Conservation (phyloP, 2,113 vertebrate genomes). For the Lepidothrix coronata region DNA sequence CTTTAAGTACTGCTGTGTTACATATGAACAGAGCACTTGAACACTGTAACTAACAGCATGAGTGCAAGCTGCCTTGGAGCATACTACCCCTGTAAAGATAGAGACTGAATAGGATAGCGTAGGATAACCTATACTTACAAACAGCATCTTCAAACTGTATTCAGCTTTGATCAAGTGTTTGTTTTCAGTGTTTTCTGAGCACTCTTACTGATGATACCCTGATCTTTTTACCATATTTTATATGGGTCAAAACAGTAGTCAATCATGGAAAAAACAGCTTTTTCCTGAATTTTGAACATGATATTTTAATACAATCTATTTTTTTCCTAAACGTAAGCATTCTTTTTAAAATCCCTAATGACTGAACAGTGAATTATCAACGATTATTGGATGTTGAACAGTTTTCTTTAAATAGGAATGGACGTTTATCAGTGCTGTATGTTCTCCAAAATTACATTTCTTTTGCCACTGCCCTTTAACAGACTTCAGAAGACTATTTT, state of each 20-base stretch:
- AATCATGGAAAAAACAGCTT: neutral
- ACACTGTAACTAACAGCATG: rapidly evolving
- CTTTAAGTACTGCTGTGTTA: neutral
- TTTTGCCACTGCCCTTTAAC: neutral
- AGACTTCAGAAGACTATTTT: neutral
- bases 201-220: neutral
- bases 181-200: neutral
- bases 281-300: neutral
- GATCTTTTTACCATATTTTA: neutral
- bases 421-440: neutral
- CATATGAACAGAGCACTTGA: neutral
- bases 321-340: neutral
- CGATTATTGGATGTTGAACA: neutral
- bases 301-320: neutral
- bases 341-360: neutral
- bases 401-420: neutral
- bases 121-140: neutral
- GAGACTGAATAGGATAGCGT: neutral
- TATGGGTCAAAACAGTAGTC: neutral
- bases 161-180: neutral
- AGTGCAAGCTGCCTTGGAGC: neutral
- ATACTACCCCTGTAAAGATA: rapidly evolving
- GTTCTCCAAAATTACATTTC: neutral
- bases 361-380: neutral
- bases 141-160: neutral